Conservation (phyloP, 1,140 invertebrate genomes). For the Helicorthomorpha holstii region DNA sequence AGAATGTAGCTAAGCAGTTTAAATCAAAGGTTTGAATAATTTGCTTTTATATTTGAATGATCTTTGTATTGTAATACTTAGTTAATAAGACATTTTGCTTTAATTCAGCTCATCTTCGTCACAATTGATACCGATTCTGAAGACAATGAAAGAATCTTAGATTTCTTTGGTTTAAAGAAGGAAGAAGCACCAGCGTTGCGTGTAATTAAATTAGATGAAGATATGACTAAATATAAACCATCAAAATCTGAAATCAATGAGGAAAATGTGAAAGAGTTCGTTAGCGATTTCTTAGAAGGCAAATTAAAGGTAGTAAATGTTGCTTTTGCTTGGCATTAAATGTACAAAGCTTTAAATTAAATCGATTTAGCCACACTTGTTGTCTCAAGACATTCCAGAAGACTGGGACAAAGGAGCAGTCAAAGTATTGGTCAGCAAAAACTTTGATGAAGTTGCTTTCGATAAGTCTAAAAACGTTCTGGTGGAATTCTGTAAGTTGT, state of each 20-base stretch:
- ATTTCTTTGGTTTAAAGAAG: slow-evolving; percentile 97
- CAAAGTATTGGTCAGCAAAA: slow-evolving; percentile 82
- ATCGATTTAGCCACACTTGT: slow-evolving; percentile 51
- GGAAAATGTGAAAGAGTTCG: slow-evolving; percentile 65
- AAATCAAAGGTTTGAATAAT: slow-evolving; percentile 51
- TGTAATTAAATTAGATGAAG: slow-evolving; percentile 85
- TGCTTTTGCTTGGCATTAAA: not conserved
- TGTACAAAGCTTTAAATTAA: not conserved
- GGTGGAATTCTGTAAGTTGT: slow-evolving; percentile 74
- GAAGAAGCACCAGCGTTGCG: slow-evolving; percentile 80
- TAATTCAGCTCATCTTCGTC: slow-evolving; percentile 63
- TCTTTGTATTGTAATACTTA: too few species aligned
- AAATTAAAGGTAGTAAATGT: slow-evolving; percentile 50
- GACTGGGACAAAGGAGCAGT: slow-evolving; percentile 96
- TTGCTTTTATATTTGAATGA: too few species aligned
- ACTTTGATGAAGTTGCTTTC: slow-evolving; percentile 87
- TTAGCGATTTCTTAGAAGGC: slow-evolving; percentile 71
- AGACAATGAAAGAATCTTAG: slow-evolving; percentile 90
- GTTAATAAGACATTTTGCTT: too few species aligned
- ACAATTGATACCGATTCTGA: slow-evolving; percentile 87
- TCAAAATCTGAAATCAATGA: slow-evolving; percentile 51
- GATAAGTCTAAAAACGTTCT: slow-evolving; percentile 82
- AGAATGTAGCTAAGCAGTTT: slow-evolving; percentile 69
- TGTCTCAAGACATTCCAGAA: slow-evolving; percentile 83
- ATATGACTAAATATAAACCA: slow-evolving; percentile 98